Conservation (phyloP, 2,888 invertebrate genomes). For the Idaea straminata region DNA sequence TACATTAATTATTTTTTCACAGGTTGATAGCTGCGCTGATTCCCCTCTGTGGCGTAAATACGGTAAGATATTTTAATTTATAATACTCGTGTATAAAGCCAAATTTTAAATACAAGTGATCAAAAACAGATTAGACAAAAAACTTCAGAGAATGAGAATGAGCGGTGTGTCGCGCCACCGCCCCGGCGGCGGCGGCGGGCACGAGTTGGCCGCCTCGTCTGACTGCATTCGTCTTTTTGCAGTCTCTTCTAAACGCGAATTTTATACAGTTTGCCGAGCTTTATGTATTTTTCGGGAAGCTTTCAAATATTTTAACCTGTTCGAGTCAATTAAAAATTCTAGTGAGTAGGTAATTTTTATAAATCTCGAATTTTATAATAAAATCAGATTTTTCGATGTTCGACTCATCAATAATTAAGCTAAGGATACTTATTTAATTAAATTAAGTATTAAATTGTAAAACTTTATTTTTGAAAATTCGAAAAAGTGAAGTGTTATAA, state of each 20-base stretch:
- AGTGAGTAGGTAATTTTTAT: no score
- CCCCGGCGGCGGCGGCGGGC: slow-evolving; percentile 23
- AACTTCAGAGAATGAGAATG: slow-evolving; percentile 51
- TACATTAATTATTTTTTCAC: slow-evolving; percentile 32
- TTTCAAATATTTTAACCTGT: not conserved
- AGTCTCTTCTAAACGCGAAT: slow-evolving; percentile 60
- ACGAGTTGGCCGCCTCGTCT: slow-evolving; percentile 55
- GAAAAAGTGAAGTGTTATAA: not conserved
- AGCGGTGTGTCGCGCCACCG: slow-evolving; percentile 23
- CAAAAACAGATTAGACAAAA: slow-evolving; percentile 40
- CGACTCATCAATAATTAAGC: no score
- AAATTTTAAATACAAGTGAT: slow-evolving; percentile 27
- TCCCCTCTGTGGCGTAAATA: slow-evolving; percentile 57
- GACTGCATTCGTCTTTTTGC: slow-evolving; percentile 67
- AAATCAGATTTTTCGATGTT: no score
- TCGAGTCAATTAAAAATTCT: no score
- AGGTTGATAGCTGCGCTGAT: slow-evolving; percentile 71
- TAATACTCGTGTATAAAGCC: slow-evolving; percentile 8
- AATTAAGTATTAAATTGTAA: no score
- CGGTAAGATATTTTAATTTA: slow-evolving; percentile 52
- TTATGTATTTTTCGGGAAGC: not conserved
- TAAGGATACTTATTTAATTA: no score
- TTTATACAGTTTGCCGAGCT: slow-evolving; percentile 16
- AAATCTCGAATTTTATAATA: no score
- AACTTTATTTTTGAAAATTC: no score